Evolutionary conservation across 1,140 invertebrate species (phyloP).

Genomic region (Periplaneta americana): DNA sequence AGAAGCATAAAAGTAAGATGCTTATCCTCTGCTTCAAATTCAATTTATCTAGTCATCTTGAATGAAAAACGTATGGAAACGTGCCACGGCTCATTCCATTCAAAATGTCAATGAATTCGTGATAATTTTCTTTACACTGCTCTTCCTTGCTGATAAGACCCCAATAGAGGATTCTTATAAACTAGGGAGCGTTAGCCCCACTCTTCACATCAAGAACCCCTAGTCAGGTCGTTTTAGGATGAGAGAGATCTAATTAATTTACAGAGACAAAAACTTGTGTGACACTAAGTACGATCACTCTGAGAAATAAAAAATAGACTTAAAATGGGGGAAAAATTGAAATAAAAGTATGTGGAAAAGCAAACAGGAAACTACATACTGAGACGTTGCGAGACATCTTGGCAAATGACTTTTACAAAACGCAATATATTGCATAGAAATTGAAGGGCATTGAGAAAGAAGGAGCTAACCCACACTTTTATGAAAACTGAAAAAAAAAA

Average conservation of each 20-base stretch:
- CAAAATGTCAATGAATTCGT: background rate
- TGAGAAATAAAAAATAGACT: background rate
- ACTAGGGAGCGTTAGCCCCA: background rate
- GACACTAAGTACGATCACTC: background rate
- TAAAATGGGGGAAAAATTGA: background rate
- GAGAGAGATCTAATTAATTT: background rate
- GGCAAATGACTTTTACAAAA: no score
- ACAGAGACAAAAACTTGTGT: background rate
- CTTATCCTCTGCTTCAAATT: background rate
- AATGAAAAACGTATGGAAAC: background rate
- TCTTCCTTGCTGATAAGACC: background rate
- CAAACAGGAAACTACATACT: background rate
- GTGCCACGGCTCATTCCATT: background rate
- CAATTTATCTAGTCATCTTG: background rate
- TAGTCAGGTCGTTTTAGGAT: background rate
- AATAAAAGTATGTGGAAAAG: background rate
- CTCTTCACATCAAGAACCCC: background rate
- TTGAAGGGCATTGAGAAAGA: no score
- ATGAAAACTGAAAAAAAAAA: no score
- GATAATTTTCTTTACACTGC: background rate
- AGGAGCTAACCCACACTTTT: no score
- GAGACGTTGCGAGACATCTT: no score
- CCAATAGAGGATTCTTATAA: background rate
- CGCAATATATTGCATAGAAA: no score
- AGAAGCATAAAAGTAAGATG: no score